These are phyloP conservation scores for Melipona quadrifasciata DNA, from an alignment of 1,140 invertebrate genomes.

Conservation along the genomic window DNA sequence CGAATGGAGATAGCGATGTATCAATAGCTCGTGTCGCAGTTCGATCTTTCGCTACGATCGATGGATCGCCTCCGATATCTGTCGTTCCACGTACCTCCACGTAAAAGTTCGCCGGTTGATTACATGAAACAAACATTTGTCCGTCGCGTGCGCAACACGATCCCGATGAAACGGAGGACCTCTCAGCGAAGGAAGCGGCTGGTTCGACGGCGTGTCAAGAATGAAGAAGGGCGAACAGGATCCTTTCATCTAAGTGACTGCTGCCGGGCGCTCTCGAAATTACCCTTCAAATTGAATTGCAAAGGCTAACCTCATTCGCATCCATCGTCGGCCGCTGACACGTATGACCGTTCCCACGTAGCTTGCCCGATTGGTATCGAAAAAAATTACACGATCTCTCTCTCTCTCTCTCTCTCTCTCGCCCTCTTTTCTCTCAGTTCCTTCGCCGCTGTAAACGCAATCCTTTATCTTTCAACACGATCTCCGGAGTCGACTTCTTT, in stretches of 20 bases:
- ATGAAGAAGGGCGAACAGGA: constrained; percentile 30
- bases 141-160: not conserved
- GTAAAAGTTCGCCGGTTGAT: constrained; percentile 32
- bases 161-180: not conserved
- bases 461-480: constrained; percentile 46
- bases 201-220: constrained; percentile 27
- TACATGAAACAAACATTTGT: constrained; percentile 53
- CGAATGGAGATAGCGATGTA: not conserved
- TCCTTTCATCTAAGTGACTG: constrained; percentile 40
- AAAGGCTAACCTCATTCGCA: constrained; percentile 51
- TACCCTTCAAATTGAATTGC: constrained; percentile 53
- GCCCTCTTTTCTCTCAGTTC: no score
- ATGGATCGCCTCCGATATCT: not conserved
- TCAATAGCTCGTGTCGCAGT: not conserved
- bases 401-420: not conserved
- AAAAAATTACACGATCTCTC: constrained; percentile 40
- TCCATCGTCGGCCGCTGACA: constrained; percentile 38
- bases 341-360: constrained; percentile 47
- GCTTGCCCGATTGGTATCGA: constrained; percentile 46
- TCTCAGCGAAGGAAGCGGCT: not conserved
- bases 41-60: not conserved
- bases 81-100: not conserved
- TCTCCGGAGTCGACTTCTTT: constrained; percentile 21
- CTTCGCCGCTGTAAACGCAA: constrained; percentile 25
- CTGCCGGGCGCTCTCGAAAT: constrained; percentile 16